Conservation (phyloP, 2,113 vertebrate genomes). For the Gopherus evgoodei region DNA sequence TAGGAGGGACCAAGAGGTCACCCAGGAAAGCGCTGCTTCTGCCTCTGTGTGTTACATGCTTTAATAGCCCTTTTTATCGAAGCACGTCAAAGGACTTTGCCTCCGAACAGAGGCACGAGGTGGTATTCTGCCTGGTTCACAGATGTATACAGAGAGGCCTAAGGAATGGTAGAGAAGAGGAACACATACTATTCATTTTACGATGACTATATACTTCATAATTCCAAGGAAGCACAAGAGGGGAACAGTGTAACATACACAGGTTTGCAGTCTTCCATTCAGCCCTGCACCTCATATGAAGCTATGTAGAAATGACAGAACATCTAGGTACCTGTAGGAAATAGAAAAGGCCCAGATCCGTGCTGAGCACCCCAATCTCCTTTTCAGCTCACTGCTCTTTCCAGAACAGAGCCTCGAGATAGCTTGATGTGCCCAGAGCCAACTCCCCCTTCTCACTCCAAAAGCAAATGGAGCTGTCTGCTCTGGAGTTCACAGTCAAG, state of each 20-base stretch:
- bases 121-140: not conserved
- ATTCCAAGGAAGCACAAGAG: slow-evolving; percentile 44
- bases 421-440: not conserved
- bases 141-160: slow-evolving; percentile 55
- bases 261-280: not conserved
- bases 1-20: not conserved
- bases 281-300: not conserved
- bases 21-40: not conserved
- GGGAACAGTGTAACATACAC: not conserved
- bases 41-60: not conserved
- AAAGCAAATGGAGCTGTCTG: not conserved
- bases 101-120: not conserved
- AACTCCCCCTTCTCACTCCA: not conserved
- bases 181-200: slow-evolving; percentile 50
- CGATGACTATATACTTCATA: slow-evolving; percentile 70
- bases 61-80: not conserved
- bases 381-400: not conserved
- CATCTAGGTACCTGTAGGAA: not conserved
- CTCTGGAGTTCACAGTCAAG: not conserved
- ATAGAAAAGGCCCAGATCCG: not conserved
- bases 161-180: not conserved
- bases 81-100: not conserved
- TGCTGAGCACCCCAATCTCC: not conserved
- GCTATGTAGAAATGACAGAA: not conserved
- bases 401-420: not conserved